Evolutionary conservation across 1,140 invertebrate species (phyloP).

Genomic region (Bombus huntii): DNA sequence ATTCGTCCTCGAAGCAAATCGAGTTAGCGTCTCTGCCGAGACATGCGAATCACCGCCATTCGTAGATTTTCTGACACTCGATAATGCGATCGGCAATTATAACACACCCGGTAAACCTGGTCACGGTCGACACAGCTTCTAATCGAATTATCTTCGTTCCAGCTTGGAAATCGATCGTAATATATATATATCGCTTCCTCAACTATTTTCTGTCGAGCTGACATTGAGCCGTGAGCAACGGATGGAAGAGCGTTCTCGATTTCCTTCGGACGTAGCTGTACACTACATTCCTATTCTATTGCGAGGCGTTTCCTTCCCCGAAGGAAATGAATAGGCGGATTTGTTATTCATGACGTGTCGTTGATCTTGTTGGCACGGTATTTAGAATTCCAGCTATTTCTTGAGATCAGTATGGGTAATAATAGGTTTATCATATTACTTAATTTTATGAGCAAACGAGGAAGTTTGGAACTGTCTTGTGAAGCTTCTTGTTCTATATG

Average conservation of each 20-base stretch:
- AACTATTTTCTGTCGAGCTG: background rate
- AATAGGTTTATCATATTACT: background rate
- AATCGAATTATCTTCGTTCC: slow-evolving; percentile 43
- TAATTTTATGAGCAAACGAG: background rate
- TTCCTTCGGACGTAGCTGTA: background rate
- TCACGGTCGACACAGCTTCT: slow-evolving; percentile 32
- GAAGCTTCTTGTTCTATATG: no score
- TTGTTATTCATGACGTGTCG: background rate
- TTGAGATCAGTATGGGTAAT: background rate
- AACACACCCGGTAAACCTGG: slow-evolving; percentile 24
- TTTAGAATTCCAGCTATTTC: background rate
- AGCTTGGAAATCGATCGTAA: background rate
- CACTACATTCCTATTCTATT: background rate
- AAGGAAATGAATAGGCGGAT: background rate
- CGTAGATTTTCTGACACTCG: slow-evolving; percentile 31
- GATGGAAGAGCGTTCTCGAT: background rate
- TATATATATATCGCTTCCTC: background rate
- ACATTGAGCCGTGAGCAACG: background rate
- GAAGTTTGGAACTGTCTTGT: background rate
- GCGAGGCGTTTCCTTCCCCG: background rate
- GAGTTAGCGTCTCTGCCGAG: slow-evolving; percentile 9
- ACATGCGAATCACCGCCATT: background rate
- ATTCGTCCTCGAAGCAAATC: slow-evolving; percentile 11
- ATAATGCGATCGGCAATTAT: slow-evolving; percentile 50
- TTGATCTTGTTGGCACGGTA: background rate